These are phyloP conservation scores for Amphipoea lucens DNA, from an alignment of 2,888 invertebrate genomes.

Conservation along the genomic window DNA sequence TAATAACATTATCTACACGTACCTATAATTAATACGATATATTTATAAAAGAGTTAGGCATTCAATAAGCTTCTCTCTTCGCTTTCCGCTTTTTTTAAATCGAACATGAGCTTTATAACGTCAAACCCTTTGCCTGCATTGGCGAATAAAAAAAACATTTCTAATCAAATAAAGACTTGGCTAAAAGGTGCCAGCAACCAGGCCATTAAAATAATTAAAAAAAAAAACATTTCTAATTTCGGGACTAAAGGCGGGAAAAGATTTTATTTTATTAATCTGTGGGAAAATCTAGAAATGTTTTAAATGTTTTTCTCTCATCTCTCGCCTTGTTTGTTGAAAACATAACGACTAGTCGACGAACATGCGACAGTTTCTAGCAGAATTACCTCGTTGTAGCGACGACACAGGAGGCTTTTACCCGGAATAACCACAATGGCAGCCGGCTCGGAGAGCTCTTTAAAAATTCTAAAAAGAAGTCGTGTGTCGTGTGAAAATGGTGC, in stretches of 20 bases:
- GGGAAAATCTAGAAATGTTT: slow-evolving; percentile 5
- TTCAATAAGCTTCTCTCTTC: background rate
- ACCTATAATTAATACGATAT: background rate
- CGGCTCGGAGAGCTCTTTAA: slow-evolving; percentile 66
- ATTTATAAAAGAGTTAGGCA: background rate
- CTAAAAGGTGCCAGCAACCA: too few species aligned
- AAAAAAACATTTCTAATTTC: background rate
- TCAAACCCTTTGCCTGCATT: background rate
- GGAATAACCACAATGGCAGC: slow-evolving; percentile 66
- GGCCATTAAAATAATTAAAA: too few species aligned
- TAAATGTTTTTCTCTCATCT: background rate
- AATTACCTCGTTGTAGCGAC: slow-evolving; percentile 59
- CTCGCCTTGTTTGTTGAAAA: slow-evolving; percentile 32
- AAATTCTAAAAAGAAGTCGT: slow-evolving; percentile 66
- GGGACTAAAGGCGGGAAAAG: slow-evolving; percentile 16
- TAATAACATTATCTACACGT: background rate
- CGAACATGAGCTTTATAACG: background rate
- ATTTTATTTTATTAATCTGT: slow-evolving; percentile 2
- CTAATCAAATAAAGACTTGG: too few species aligned
- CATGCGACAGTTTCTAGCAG: slow-evolving; percentile 43
- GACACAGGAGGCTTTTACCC: slow-evolving; percentile 59
- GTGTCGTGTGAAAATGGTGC: slow-evolving; percentile 65
- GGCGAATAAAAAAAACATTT: background rate
- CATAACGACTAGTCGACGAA: slow-evolving; percentile 34
- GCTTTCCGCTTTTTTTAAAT: too few species aligned